A percentile compares a stretch with the other conserved stretches of the same genome.
These are phyloP conservation scores for Trissolcus japonicus DNA, from an alignment of 2,888 invertebrate species.

Conservation along the genomic window DNA sequence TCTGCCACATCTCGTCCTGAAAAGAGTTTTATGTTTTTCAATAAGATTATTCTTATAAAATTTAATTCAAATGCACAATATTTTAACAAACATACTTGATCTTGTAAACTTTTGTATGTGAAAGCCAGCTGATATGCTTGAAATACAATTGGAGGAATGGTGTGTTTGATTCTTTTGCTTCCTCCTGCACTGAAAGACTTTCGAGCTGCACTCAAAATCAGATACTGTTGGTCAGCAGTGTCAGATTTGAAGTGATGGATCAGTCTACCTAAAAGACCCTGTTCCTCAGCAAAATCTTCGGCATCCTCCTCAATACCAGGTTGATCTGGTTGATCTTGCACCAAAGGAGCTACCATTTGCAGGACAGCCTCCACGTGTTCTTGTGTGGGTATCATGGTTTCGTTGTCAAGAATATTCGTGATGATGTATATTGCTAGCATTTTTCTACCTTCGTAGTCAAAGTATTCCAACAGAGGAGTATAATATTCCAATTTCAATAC, in stretches of 20 bases:
- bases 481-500: constrained; percentile 92
- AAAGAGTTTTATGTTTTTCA: too few species aligned
- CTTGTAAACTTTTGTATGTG: constrained; percentile 85
- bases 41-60: too few species aligned
- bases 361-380: constrained; percentile 90
- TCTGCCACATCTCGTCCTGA: constrained; percentile 97
- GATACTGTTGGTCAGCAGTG: constrained; percentile 89
- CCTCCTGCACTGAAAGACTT: constrained; percentile 96
- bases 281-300: constrained; percentile 98
- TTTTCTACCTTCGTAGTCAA: constrained; percentile 92
- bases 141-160: constrained; percentile 95
- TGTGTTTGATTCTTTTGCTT: constrained; percentile 89
- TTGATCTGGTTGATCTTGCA: constrained; percentile 90
- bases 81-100: constrained; percentile 79
- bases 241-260: constrained; percentile 90
- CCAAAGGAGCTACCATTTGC: constrained; percentile 88
- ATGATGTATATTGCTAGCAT: constrained; percentile 92
- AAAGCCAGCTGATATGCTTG: constrained; percentile 93
- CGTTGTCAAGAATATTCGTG: constrained; percentile 92
- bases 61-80: neutral
- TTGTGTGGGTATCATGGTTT: constrained; percentile 89
- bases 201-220: constrained; percentile 91
- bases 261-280: constrained; percentile 91
- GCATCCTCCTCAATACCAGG: constrained; percentile 83
- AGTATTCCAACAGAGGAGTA: constrained; percentile 88